These are phyloP conservation scores for Microplitis demolitor DNA, from an alignment of 1,140 invertebrate species.

Conservation along the genomic window DNA sequence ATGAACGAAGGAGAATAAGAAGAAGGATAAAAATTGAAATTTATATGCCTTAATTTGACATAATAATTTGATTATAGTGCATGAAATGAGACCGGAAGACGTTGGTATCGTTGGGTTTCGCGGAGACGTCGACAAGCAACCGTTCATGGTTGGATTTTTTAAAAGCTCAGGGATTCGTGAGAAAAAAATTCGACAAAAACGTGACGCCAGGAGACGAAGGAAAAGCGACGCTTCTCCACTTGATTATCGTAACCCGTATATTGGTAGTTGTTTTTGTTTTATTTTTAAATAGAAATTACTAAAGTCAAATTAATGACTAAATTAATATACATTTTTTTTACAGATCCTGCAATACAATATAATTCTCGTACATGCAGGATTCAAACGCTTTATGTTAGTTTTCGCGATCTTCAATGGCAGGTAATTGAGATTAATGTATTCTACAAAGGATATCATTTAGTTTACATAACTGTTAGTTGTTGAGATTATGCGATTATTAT, in stretches of 20 bases:
- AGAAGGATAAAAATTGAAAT: background rate
- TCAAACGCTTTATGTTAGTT: conserved; percentile 88
- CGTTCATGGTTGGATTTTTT: conserved; percentile 88
- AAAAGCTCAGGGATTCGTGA: conserved; percentile 67
- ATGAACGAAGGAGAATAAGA: background rate
- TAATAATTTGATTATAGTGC: conserved; percentile 62
- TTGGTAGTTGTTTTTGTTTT: conserved; percentile 54
- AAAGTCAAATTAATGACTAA: background rate
- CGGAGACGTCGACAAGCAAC: conserved; percentile 80
- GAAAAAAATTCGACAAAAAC: conserved; percentile 55
- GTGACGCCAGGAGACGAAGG: conserved; percentile 63
- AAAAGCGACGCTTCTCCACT: conserved; percentile 53
- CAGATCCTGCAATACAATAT: conserved; percentile 55
- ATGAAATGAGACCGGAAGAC: conserved; percentile 81
- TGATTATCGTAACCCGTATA: conserved; percentile 66
- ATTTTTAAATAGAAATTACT: background rate
- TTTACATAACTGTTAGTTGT: background rate
- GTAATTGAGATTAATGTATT: conserved; percentile 53
- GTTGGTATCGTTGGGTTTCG: conserved; percentile 79
- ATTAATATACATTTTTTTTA: conserved; percentile 23
- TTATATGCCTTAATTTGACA: conserved; percentile 23
- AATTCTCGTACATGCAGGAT: conserved; percentile 79
- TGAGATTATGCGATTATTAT: background rate
- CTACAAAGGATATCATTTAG: too few relatives aligned
- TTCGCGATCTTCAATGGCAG: conserved; percentile 89